Conservation (phyloP, 1,140 invertebrate genomes). For the Subanguina moxae region DNA sequence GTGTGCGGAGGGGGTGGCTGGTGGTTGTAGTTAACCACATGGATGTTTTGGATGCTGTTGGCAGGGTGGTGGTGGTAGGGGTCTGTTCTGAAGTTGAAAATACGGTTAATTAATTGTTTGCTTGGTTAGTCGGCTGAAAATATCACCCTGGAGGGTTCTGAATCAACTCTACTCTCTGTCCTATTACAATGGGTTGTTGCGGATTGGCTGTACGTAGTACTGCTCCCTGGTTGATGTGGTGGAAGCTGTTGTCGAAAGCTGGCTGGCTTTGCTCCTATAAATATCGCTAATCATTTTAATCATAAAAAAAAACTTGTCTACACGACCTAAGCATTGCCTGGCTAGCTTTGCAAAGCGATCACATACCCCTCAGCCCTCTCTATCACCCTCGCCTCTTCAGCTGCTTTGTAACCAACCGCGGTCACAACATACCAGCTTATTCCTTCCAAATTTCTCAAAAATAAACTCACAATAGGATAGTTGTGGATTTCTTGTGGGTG, state of each 20-base stretch:
- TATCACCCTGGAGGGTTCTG: not conserved
- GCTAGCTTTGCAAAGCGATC: not conserved
- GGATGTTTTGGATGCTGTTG: constrained; percentile 2
- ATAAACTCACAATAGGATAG: not conserved
- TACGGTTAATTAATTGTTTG: constrained; percentile 23
- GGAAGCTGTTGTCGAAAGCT: constrained; percentile 2
- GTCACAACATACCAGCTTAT: too few relatives aligned
- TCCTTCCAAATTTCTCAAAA: constrained; percentile 1
- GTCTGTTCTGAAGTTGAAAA: constrained; percentile 4
- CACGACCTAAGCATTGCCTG: not conserved
- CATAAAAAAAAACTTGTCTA: not conserved
- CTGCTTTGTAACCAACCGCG: too few relatives aligned
- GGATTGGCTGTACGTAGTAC: not conserved
- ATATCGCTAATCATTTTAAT: not conserved
- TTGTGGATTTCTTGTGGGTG: not conserved
- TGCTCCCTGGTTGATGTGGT: not conserved
- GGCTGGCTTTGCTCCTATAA: not conserved
- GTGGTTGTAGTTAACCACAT: not conserved
- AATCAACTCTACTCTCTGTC: not conserved
- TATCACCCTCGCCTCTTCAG: too few relatives aligned
- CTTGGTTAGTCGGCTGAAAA: too few relatives aligned
- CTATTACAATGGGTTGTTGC: not conserved
- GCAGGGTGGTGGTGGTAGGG: constrained; percentile 3
- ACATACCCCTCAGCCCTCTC: too few relatives aligned
- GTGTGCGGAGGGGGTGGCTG: constrained; percentile 12